phyloP scores from a whole-genome alignment of 2,113 vertebrate species.

The Lagopus leucura region DNA sequence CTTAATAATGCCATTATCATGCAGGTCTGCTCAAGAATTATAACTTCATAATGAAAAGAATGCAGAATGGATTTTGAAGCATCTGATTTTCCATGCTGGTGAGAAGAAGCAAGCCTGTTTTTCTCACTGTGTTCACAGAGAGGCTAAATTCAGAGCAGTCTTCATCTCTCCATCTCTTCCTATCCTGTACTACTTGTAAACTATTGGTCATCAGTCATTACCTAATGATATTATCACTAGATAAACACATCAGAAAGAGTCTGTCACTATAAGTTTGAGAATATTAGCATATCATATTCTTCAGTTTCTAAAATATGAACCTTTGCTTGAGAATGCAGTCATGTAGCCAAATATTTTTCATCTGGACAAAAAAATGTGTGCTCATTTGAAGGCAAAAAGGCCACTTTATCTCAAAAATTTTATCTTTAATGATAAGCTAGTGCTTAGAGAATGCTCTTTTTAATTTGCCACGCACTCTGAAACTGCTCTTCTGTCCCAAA shows the following conservation, averaged over 20 bases:
- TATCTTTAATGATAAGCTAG: neutral
- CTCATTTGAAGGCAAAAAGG: neutral
- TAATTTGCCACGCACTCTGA: neutral
- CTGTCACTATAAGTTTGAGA: neutral
- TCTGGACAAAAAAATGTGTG: neutral
- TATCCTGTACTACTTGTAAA: neutral
- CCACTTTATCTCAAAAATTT: neutral
- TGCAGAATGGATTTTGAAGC: neutral
- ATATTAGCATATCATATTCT: neutral
- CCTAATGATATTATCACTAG: neutral
- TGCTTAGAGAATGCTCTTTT: neutral
- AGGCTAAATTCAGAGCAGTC: slow-evolving; percentile 5
- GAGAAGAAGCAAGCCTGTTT: neutral
- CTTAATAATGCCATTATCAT: neutral
- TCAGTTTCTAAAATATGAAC: neutral
- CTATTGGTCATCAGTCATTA: neutral
- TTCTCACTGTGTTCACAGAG: neutral
- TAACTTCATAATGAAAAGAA: slow-evolving; percentile 12
- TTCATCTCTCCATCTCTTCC: neutral
- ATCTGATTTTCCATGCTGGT: neutral
- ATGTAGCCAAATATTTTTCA: neutral
- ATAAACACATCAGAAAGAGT: neutral
- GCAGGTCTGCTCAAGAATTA: neutral
- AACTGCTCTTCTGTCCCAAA: neutral
- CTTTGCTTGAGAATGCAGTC: neutral